Evolutionary conservation across 1,140 invertebrate genomes (phyloP), one percentile per base, ranked within the genome.

Genomic region (Hirudo medicinalis): DNA sequence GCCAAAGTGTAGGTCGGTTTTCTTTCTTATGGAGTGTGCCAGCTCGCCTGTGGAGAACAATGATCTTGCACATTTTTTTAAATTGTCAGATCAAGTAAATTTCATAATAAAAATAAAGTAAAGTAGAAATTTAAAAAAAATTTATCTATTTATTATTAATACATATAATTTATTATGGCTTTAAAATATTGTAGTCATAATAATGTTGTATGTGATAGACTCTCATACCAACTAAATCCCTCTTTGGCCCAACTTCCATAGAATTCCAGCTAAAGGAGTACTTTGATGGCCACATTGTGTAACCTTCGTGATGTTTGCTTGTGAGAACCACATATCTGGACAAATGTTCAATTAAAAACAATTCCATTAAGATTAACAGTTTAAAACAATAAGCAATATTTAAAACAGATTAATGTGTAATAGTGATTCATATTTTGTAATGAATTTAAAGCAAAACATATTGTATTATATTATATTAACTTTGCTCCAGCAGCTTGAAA

Each of bases 1-100:
- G 2, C 91, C 91, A 80, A 92, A 92, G 75, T 85, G 86, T 0
- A 93, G 75, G 40, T 84, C 76, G 8, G 85, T 84, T 20, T 85
- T 77, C 15, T 80, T 81, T 74, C 87, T 83, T 29, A 92, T 84
- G 1, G 89, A 88, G n/a, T 81, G 74, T 0, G 88, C 83, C 8
- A 93, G 79, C 75, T 57, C 43, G 53, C 69, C 69, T 70, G 43
- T 13, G 17, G 36, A 53, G 8, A 70, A 25, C 2, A 70, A 43
- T 49, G 57, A 22, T 13, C 15, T 63, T 63, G 22, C 29, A 63
- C 8, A 5, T n/a, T 57, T 57, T 25, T 2, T 20, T n/a, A 2
- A 57, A 4, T 63, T 25, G 29, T 25, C 57, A 19, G 57, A 63
- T 63, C 57, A 63, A 63, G 43, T 15, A 63, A 63, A 25, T 19